These are phyloP conservation scores for Ptiloglossa arizonensis DNA, from an alignment of 1,140 invertebrate species.

Conservation along the genomic window DNA sequence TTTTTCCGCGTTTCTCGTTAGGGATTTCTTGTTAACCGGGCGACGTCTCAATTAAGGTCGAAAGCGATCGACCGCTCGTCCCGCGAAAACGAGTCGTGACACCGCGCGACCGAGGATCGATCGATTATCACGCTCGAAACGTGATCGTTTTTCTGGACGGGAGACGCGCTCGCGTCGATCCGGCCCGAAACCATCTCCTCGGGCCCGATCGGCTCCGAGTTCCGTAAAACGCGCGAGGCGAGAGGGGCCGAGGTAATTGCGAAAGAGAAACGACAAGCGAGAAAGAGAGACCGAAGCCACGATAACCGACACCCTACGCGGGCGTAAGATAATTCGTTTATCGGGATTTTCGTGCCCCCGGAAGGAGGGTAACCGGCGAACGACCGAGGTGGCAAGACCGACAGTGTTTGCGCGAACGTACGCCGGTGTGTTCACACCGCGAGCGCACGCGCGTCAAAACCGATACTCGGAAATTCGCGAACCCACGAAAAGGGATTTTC, in stretches of 20 bases:
- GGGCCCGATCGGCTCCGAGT: not conserved
- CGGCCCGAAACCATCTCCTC: not conserved
- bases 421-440: no score
- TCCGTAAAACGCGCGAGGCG: not conserved
- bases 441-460: no score
- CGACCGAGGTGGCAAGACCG: not conserved
- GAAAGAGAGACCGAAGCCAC: not conserved
- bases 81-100: conserved; percentile 45
- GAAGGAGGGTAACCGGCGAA: not conserved
- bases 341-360: conserved; percentile 23
- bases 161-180: conserved; percentile 1
- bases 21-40: conserved; percentile 55
- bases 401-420: not conserved
- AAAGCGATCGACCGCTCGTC: conserved; percentile 22
- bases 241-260: not conserved
- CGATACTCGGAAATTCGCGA: no score
- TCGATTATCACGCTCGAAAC: conserved; percentile 42
- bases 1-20: conserved; percentile 48
- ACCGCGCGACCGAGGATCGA: conserved; percentile 32
- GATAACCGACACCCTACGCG: conserved; percentile 8
- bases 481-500: not conserved
- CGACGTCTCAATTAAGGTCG: conserved; percentile 57
- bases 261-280: not conserved
- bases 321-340: conserved; percentile 36
- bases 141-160: conserved; percentile 36